Conservation (phyloP, 2,113 vertebrate species). For the Cavia porcellus region DNA sequence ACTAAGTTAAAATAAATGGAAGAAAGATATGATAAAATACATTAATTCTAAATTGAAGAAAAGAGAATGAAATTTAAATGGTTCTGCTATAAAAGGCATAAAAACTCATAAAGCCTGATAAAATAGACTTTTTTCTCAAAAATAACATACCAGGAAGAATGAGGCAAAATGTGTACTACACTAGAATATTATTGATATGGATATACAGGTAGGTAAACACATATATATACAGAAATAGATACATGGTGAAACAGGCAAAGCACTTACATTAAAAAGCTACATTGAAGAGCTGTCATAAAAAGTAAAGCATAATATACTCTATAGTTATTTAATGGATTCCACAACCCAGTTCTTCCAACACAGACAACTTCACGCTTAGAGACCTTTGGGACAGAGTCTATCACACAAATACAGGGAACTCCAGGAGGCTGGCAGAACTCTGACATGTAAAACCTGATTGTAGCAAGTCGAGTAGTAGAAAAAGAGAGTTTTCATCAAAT, state of each 20-base stretch:
- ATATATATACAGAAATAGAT: background rate
- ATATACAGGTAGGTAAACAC: too few relatives aligned
- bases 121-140: background rate
- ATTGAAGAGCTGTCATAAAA: background rate
- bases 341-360: background rate
- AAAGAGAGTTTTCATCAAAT: background rate
- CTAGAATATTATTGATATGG: background rate
- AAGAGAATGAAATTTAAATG: background rate
- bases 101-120: background rate
- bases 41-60: background rate
- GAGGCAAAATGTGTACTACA: background rate
- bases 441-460: background rate
- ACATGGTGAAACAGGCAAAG: background rate
- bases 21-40: background rate
- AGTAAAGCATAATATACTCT: background rate
- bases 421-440: background rate
- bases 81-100: background rate
- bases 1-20: background rate
- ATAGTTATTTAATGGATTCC: background rate
- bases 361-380: background rate
- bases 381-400: background rate
- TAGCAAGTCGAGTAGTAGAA: background rate
- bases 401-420: background rate
- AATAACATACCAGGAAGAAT: background rate
- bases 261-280: background rate